These are phyloP conservation scores for Glaucopsyche alexis DNA, from an alignment of 2,888 invertebrate species.

Conservation along the genomic window DNA sequence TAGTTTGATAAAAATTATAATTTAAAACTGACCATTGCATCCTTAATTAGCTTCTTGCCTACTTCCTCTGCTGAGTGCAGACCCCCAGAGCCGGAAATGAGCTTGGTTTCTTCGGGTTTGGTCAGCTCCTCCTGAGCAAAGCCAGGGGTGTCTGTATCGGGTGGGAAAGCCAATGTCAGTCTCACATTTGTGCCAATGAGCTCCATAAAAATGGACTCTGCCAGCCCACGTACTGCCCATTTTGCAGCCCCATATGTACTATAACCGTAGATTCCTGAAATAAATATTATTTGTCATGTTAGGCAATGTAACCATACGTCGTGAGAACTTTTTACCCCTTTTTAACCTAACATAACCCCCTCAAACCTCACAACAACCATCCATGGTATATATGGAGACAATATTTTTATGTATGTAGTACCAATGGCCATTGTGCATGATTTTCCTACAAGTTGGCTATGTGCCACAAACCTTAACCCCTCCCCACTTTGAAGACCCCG, in stretches of 20 bases:
- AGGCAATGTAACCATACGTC: background rate
- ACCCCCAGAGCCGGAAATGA: slow-evolving; percentile 90
- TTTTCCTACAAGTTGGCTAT: too few species aligned
- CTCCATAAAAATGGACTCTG: slow-evolving; percentile 97
- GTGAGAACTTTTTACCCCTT: too few species aligned
- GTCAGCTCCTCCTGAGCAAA: slow-evolving; percentile 91
- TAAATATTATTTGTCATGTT: background rate
- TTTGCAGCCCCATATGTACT: slow-evolving; percentile 95
- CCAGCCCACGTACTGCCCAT: slow-evolving; percentile 96
- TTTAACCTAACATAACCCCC: too few species aligned
- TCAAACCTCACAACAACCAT: too few species aligned
- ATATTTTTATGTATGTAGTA: too few species aligned
- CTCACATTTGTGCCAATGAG: slow-evolving; percentile 88
- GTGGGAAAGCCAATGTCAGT: slow-evolving; percentile 93
- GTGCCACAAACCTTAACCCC: too few species aligned
- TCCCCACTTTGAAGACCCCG: too few species aligned
- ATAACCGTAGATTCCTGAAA: slow-evolving; percentile 92
- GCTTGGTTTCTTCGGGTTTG: slow-evolving; percentile 92
- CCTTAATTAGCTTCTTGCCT: slow-evolving; percentile 87
- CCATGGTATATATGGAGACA: too few species aligned
- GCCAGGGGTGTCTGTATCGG: slow-evolving; percentile 99
- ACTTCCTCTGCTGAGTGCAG: slow-evolving; percentile 88
- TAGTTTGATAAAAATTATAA: background rate
- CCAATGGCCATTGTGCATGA: too few species aligned
- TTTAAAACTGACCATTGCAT: slow-evolving; percentile 84